A percentile compares a stretch with the other conserved stretches of the same genome.
These are phyloP conservation scores for Micrastur ruficollis DNA, from an alignment of 2,797 vertebrate species.

Conservation along the genomic window DNA sequence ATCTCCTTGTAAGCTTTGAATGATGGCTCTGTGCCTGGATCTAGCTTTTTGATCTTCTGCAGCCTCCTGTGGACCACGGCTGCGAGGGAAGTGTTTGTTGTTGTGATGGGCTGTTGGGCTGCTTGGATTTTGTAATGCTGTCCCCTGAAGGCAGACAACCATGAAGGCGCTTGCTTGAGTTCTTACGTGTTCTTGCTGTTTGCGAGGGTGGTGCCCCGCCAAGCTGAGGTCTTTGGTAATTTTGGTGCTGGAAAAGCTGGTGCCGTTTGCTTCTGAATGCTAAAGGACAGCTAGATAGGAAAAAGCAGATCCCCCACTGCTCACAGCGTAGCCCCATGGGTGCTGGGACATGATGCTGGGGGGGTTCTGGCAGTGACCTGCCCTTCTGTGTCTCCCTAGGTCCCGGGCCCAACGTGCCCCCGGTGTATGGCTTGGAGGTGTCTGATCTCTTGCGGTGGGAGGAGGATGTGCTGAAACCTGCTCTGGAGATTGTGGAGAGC, in stretches of 20 bases:
- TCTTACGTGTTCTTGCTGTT: not conserved
- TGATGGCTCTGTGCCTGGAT: not conserved
- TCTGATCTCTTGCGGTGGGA: conserved; percentile 87
- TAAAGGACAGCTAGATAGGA: not conserved
- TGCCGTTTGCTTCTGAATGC: not conserved
- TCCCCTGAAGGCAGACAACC: not conserved
- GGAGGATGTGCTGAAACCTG: conserved; percentile 86
- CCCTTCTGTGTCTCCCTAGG: conserved; percentile 70
- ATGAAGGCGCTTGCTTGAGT: not conserved
- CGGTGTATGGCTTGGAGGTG: conserved; percentile 89
- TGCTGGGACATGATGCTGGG: not conserved
- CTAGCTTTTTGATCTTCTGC: not conserved
- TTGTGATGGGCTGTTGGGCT: not conserved
- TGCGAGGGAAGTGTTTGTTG: not conserved
- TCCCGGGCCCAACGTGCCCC: conserved; percentile 83
- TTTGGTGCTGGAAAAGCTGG: not conserved
- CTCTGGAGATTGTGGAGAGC: conserved; percentile 87
- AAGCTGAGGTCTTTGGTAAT: not conserved
- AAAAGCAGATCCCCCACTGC: not conserved
- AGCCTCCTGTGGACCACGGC: not conserved
- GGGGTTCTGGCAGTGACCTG: not conserved
- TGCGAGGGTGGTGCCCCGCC: not conserved
- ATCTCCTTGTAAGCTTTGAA: not conserved
- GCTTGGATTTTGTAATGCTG: not conserved
- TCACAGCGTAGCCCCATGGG: not conserved